Base-by-base conservation (phyloP, 2,113 vertebrate genomes). In the Xiphophorus couchianus region DNA sequence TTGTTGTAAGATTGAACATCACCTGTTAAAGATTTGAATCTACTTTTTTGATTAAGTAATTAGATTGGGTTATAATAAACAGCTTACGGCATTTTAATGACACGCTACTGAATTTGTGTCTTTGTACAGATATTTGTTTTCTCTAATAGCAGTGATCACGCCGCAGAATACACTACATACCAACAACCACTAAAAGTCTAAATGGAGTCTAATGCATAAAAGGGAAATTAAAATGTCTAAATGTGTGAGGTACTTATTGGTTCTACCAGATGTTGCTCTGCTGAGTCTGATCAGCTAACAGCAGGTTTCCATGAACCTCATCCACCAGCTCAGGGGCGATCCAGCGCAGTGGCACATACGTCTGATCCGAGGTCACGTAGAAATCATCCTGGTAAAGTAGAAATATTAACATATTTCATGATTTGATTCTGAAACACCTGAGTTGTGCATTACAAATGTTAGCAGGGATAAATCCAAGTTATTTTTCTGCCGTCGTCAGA, bases 311-410 rank as follows among this genome's bases (percentile, higher is more conserved):
- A 0, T 98, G 97, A 58, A 98, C 95, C 37, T 99, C 98, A 0
- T 99, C 97, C 27, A 99, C 95, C 68, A 99, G 95, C 90, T 99
- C 98, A 0, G 98, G 98, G 0, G 97, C 97, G 0, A 98, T 97
- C 98, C 98, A 99, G 80, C 98, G 97, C 89, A 99, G 92, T 0
- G 98, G 97, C 86, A 99, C 95, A 86, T 94, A 97, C 90, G 96
- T 94, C 94, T 98, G 97, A 86, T 99, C 97, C 0, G 96, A 91
- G 0, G 97, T 98, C 92, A 97, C 92, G 0, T 96, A 96, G 92
- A 99, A 99, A 90, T 99, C 98, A 1, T 99, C 97, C 98, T 99
- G 73, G 62, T 0, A 19, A 27, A 28, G 0, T 14, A 28, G 33
- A 35, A 27, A 39, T 37, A 13, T 29, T 29, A 62, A 29, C 51